Base-by-base conservation (phyloP, 1,140 invertebrate species). In the Camponotus floridanus region DNA sequence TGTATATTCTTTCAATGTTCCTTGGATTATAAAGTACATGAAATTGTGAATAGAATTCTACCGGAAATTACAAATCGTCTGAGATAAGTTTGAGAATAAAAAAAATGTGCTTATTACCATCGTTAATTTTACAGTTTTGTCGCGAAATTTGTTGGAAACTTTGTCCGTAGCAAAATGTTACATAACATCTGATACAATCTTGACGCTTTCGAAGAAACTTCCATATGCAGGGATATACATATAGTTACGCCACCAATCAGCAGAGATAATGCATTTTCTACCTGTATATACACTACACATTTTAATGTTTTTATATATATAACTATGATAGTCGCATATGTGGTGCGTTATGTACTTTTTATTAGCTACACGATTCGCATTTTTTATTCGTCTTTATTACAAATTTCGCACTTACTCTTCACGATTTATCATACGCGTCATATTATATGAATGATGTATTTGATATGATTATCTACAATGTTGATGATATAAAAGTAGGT, bases 381-480 rank as follows among this genome's bases (percentile, higher is more conserved):
- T 26, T 26, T 26, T 26, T 59, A 70, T 55, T 71, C 65, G 65
- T 39, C 48, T 88, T 74, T 64, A 70, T 78, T 71, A 84, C 45
- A 71, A 86, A 51, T 55, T 15, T 26, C 21, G 21, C 13, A 39
- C 15, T 64, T 76, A 39, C 48, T 70, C 73, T 31, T 45, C 31
- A 31, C 36, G 68, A 70, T 64, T 26, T 42, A 51, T 85, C 61
- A 74, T 45, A 73, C 59, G 31, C 18, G 59, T 85, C 51, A 9
- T 31, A 83, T 45, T 26, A 62, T 39, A 42, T 64, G 8, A 51
- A 51, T 62, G 70, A 62, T 76, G 68, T 45, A 18, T 61, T 76
- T 45, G 9, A 26, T 86, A 89, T 90, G 86, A 15, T 80, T 90
- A 90, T 90, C 88, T 90, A 90, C 89, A 90, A 90, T 90, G 88